A percentile compares a stretch with the other conserved stretches of the same genome.
These are phyloP conservation scores for Cranoglanis bouderius DNA, from an alignment of 2,113 vertebrate species.

Conservation along the genomic window DNA sequence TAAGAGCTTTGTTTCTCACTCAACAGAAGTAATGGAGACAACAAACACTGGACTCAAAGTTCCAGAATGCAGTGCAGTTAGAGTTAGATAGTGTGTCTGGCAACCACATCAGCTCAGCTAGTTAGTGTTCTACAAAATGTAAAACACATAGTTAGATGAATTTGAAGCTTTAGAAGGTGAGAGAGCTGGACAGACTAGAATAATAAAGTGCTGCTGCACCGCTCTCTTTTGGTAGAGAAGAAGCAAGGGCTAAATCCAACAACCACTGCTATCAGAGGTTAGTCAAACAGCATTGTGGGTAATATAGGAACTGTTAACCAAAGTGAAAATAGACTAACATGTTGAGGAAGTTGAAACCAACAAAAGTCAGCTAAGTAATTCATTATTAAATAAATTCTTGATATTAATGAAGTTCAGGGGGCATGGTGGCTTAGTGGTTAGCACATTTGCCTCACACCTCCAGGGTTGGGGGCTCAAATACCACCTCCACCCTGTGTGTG, in stretches of 20 bases:
- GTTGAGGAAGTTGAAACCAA: background rate
- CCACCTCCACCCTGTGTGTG: too few species aligned
- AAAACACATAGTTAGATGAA: background rate
- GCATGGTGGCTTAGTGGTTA: too few species aligned
- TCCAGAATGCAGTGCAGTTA: background rate
- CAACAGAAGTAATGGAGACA: background rate
- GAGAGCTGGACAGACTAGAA: background rate
- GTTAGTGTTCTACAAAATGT: background rate
- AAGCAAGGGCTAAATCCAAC: too few species aligned
- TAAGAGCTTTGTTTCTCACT: background rate
- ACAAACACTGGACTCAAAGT: background rate
- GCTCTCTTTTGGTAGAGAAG: background rate
- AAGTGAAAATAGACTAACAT: too few species aligned
- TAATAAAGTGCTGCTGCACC: background rate
- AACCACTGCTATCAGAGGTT: too few species aligned
- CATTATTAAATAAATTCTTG: background rate
- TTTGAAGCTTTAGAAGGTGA: background rate
- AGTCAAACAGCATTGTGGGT: too few species aligned
- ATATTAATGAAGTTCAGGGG: background rate
- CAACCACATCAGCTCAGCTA: background rate
- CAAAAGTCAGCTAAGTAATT: background rate
- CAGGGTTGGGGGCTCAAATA: too few species aligned
- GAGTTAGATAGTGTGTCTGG: background rate
- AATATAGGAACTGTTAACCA: too few species aligned
- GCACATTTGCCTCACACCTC: too few species aligned